These are phyloP conservation scores for Tortricodes alternella DNA, from an alignment of 2,888 invertebrate genomes.

Conservation along the genomic window DNA sequence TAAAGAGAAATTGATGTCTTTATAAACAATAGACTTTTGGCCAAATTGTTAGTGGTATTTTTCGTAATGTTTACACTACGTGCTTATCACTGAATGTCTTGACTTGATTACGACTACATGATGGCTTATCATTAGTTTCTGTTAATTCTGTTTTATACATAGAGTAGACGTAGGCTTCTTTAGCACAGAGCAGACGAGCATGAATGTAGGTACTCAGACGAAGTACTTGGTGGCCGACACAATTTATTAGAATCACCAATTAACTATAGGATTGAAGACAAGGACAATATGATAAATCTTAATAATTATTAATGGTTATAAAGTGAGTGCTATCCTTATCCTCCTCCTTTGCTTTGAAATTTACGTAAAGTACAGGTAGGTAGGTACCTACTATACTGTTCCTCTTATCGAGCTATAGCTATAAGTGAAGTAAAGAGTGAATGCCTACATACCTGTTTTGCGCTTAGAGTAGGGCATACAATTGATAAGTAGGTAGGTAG, in stretches of 20 bases:
- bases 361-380: background rate
- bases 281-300: conserved; percentile 27
- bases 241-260: conserved; percentile 27
- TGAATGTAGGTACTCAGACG: background rate
- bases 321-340: background rate
- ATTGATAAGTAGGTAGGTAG: too few relatives aligned
- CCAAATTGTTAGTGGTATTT: conserved; percentile 47
- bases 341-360: too few relatives aligned
- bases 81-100: conserved; percentile 43
- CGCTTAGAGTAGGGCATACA: too few relatives aligned
- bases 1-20: conserved; percentile 11
- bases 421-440: too few relatives aligned
- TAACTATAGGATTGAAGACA: conserved; percentile 32
- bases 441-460: too few relatives aligned
- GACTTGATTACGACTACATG: conserved; percentile 20
- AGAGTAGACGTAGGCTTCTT: background rate
- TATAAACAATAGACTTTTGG: conserved; percentile 24
- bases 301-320: background rate
- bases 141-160: background rate
- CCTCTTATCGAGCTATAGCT: too few relatives aligned
- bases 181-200: background rate
- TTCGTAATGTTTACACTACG: conserved; percentile 61
- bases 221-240: background rate
- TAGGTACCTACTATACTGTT: background rate
- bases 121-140: conserved; percentile 9